Conservation (phyloP, 2,797 vertebrate species). For the Babyrousa celebensis region DNA sequence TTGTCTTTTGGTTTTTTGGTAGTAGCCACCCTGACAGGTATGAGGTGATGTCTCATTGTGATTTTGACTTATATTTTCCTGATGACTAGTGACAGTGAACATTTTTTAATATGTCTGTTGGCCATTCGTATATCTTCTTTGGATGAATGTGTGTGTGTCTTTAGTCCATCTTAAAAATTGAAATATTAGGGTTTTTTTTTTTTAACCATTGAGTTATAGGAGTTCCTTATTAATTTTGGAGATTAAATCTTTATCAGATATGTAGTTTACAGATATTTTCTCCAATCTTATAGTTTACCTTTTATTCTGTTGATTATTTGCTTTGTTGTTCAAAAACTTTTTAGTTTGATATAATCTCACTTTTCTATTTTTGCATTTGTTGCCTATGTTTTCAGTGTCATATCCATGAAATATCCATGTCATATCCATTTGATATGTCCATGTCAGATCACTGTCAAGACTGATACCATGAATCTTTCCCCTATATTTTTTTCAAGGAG, state of each 20-base stretch:
- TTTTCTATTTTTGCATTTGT: background rate
- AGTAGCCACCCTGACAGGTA: background rate
- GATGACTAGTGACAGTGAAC: background rate
- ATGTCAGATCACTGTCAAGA: background rate
- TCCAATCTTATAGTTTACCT: background rate
- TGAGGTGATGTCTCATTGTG: background rate
- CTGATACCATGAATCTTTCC: background rate
- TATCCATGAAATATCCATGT: background rate
- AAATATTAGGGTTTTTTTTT: background rate
- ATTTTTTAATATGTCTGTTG: background rate
- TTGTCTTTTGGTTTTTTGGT: background rate
- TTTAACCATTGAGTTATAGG: background rate
- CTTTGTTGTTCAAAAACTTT: constrained; percentile 17
- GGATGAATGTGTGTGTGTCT: background rate
- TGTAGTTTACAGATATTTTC: background rate
- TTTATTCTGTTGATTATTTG: background rate
- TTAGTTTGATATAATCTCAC: background rate
- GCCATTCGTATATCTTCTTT: background rate
- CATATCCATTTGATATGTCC: too few species aligned
- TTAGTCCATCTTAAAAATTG: background rate
- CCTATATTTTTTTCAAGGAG: background rate
- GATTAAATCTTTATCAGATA: background rate
- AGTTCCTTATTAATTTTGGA: background rate
- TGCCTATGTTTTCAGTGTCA: background rate
- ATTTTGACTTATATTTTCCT: constrained; percentile 10